Evolutionary conservation across 2,888 invertebrate genomes (phyloP), one percentile per base, ranked within the genome.

Genomic region (Neria commutata): DNA sequence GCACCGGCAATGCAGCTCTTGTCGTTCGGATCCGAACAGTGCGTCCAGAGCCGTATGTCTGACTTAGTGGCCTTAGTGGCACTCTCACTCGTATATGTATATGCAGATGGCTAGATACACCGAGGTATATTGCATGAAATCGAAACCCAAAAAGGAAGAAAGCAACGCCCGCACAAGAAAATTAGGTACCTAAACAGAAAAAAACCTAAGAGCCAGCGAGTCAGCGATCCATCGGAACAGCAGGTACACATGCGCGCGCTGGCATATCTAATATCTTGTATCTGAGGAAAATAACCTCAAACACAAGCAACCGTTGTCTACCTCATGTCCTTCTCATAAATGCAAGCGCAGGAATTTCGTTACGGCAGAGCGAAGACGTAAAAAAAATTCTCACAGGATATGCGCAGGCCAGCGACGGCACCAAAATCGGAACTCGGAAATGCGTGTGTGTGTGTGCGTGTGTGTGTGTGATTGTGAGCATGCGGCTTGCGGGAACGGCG

Each of bases 111-210:
- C 55, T 58, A 47, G 46, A 61, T 61, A 57, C 51, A 56, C 58
- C 56, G 58, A 62, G 58, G 59, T 14, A 14, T 24, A n/a, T 14
- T 5, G 16, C 14, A 26, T 19, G 21, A 54, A 56, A 56, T 55
- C 59, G 59, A 63, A 54, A 63, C 61, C 59, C 61, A 65, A 61
- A 65, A 60, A 56, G 45, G 63, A 62, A 19, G 42, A 42, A 17
- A 42, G 42, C 17, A 17, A 42, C 42, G 21, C 42, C 37, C 63
- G 72, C 74, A 70, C 75, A 76, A 74, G 74, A 66, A 74, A 75
- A 75, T 77, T 76, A 73, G 76, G 76, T 70, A n/a, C n/a, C n/a
- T n/a, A 77, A 76, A 72, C 70, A 67, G 23, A 53, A 33, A 62
- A 67, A 70, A 71, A 37, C 14, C 37, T 14, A 37, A n/a, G n/a